Conservation (phyloP, 2,113 vertebrate genomes). For the Nyctereutes procyonoides region DNA sequence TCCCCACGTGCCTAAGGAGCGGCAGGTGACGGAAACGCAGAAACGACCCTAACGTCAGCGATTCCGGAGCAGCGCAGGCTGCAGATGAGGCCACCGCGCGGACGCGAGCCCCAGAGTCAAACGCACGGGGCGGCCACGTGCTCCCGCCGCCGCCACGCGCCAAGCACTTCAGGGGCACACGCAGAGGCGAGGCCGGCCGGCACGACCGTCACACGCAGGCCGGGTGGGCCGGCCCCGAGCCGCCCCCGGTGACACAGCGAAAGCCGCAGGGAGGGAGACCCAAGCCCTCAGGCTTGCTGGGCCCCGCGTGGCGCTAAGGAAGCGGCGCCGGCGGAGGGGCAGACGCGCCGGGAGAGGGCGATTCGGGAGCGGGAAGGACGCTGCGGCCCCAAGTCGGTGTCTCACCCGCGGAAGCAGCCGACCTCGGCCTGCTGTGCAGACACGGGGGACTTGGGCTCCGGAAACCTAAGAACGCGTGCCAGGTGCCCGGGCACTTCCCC, state of each 20-base stretch:
- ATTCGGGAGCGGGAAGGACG: neutral
- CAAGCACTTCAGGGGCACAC: neutral
- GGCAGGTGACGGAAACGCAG: neutral
- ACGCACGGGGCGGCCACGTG: neutral
- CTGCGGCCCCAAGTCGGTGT: fast-evolving
- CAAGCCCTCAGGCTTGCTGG: neutral
- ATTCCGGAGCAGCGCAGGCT: no score
- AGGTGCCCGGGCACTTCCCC: no score
- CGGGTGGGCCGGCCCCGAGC: neutral
- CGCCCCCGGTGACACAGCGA: neutral
- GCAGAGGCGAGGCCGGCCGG: neutral
- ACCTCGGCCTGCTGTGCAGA: neutral
- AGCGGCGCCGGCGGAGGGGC: fast-evolving
- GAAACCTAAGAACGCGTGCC: neutral
- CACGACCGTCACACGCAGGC: no score
- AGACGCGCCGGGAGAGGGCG: neutral
- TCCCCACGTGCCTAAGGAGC: no score
- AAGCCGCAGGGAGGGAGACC: no score
- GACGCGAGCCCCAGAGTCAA: neutral
- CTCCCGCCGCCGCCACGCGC: neutral
- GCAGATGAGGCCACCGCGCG: neutral
- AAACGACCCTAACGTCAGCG: neutral
- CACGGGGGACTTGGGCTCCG: no score
- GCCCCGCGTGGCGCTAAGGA: neutral
- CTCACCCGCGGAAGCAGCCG: neutral